Conservation (phyloP, 23 tunicate species). For the Ascidia mentula region DNA sequence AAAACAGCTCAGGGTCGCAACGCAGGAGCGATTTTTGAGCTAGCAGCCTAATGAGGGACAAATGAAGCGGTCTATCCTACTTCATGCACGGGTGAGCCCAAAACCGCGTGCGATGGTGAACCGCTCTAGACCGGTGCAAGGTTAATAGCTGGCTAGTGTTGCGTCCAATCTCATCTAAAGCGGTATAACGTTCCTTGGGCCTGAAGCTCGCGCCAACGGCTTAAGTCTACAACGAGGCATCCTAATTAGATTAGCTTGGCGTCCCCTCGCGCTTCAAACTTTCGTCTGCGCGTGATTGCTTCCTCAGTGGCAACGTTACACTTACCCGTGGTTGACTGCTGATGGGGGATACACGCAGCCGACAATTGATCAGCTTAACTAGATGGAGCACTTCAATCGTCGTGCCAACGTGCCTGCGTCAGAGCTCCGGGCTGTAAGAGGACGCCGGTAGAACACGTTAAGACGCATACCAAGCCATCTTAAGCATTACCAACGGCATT, state of each 20-base stretch:
- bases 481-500: background rate
- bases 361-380: background rate
- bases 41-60: too few relatives aligned
- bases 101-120: background rate
- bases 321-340: too few relatives aligned
- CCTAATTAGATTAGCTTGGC: constrained; percentile 1
- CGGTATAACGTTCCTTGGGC: background rate
- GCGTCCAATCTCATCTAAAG: background rate
- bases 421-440: background rate
- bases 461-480: background rate
- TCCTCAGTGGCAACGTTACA: too few relatives aligned
- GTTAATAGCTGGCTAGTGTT: background rate
- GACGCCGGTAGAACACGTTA: background rate
- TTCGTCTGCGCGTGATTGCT: background rate
- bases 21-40: too few relatives aligned
- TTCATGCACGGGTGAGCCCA: background rate
- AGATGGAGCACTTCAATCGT: background rate
- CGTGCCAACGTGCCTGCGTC: background rate
- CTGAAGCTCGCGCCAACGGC: background rate
- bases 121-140: background rate
- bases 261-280: background rate
- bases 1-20: too few relatives aligned
- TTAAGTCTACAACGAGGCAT: background rate
- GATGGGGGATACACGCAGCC: too few relatives aligned
- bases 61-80: too few relatives aligned